Percentiles rank a stretch among this genome's conserved stretches.
phyloP scores from a whole-genome alignment of 2,797 vertebrate genomes.

The Lerista edwardsae region DNA sequence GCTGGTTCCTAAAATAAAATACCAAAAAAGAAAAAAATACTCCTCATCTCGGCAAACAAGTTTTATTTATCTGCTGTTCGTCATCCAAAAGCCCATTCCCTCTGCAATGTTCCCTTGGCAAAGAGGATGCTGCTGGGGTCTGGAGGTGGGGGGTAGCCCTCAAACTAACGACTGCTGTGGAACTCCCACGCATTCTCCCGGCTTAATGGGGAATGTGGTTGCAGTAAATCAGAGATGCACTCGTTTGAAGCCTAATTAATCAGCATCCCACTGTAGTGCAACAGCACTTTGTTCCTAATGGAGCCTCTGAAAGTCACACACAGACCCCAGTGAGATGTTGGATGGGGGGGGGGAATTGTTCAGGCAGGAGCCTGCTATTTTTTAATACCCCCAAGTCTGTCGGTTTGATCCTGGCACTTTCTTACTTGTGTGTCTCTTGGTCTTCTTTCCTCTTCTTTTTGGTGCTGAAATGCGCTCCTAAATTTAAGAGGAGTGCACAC shows the following conservation, averaged over 20 bases:
- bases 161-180: constrained; percentile 5
- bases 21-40: too few relatives aligned
- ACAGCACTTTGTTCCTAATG: neutral
- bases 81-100: neutral
- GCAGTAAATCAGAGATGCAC: constrained; percentile 20
- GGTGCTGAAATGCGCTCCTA: neutral
- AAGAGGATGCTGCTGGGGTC: neutral
- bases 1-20: neutral
- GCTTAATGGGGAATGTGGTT: constrained; percentile 22
- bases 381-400: neutral
- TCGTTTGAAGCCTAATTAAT: constrained; percentile 22
- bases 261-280: constrained; percentile 12
- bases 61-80: constrained; percentile 21
- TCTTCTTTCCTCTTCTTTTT: neutral
- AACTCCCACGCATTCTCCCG: neutral
- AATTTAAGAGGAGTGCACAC: too few relatives aligned
- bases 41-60: constrained; percentile 1
- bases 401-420: neutral
- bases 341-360: too few relatives aligned
- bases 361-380: too few relatives aligned
- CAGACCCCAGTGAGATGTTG: neutral
- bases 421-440: neutral
- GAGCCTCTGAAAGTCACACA: neutral
- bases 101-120: neutral
- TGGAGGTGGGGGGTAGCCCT: neutral